Evolutionary conservation across 2,888 invertebrate genomes (phyloP).

Genomic region (Tachina lurida): DNA sequence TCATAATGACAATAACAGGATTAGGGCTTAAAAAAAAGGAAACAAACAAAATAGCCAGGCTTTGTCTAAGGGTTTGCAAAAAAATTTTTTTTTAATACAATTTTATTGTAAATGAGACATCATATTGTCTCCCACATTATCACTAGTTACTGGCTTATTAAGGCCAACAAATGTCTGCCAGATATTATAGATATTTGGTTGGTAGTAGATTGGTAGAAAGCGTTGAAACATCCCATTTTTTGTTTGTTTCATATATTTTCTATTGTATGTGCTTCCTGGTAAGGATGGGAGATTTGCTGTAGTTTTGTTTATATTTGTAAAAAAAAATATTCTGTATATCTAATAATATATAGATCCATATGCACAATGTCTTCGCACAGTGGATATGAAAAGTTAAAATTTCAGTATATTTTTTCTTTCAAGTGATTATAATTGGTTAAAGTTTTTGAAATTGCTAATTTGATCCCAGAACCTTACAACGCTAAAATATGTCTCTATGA

Average conservation of each 20-base stretch:
- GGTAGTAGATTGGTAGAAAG: constrained; percentile 72
- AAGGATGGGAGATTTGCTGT: constrained; percentile 1
- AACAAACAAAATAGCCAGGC: constrained; percentile 30
- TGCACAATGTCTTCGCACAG: constrained; percentile 18
- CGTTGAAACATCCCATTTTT: constrained; percentile 41
- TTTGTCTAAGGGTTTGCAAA: constrained; percentile 19
- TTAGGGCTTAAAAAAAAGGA: constrained; percentile 46
- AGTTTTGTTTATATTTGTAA: constrained; percentile 13
- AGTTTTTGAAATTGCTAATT: too few relatives aligned
- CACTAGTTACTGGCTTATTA: constrained; percentile 79
- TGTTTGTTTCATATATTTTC: background rate
- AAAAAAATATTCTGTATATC: background rate
- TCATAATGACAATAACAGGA: constrained; percentile 5
- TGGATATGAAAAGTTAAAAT: too few relatives aligned
- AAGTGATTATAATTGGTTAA: too few relatives aligned
- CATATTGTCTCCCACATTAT: constrained; percentile 80
- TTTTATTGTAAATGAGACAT: constrained; percentile 74
- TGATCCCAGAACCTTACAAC: too few relatives aligned
- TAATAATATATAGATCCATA: background rate
- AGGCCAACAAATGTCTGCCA: constrained; percentile 72
- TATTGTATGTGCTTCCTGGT: background rate
- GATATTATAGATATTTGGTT: constrained; percentile 74
- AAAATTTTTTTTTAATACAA: constrained; percentile 42
- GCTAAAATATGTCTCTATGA: too few relatives aligned
- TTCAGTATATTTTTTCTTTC: too few relatives aligned